Evolutionary conservation across 2,113 vertebrate genomes (phyloP).

Genomic region (Larimichthys crocea): DNA sequence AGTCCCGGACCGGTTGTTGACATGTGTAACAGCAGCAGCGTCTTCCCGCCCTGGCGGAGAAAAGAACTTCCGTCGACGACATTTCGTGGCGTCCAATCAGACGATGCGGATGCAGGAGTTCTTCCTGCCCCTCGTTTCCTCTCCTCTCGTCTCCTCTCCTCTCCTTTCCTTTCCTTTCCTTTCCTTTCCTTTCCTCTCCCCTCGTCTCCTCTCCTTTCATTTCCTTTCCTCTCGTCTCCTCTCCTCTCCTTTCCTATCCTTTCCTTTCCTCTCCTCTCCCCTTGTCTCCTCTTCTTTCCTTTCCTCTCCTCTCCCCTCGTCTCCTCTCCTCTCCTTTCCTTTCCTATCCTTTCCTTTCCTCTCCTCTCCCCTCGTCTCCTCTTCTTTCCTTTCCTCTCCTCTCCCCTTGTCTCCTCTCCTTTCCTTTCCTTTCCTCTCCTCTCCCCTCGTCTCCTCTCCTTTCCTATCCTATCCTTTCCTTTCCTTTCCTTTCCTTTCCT

Average conservation of each 20-base stretch:
- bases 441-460: too few species aligned
- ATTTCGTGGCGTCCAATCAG: slow-evolving; percentile 49
- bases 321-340: too few species aligned
- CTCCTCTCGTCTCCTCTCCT: not conserved
- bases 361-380: not conserved
- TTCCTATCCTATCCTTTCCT: not conserved
- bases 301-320: not conserved
- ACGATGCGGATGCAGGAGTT: not conserved
- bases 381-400: not conserved
- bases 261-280: not conserved
- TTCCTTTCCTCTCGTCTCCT: not conserved
- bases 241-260: not conserved
- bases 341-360: not conserved
- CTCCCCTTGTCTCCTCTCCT: not conserved
- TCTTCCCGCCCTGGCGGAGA: slow-evolving; percentile 62
- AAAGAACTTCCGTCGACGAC: slow-evolving; percentile 58
- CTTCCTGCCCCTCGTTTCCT: not conserved
- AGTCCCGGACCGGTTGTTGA: not conserved
- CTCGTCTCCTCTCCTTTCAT: too few species aligned
- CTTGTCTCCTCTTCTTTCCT: too few species aligned
- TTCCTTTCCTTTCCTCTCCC: too few species aligned
- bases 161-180: too few species aligned
- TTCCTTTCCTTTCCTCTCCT: not conserved
- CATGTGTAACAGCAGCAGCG: fast-evolving
- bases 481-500: not conserved